phyloP scores from a whole-genome alignment of 92 coral and sea anemone species.

The Palythoa caribaeorum region DNA sequence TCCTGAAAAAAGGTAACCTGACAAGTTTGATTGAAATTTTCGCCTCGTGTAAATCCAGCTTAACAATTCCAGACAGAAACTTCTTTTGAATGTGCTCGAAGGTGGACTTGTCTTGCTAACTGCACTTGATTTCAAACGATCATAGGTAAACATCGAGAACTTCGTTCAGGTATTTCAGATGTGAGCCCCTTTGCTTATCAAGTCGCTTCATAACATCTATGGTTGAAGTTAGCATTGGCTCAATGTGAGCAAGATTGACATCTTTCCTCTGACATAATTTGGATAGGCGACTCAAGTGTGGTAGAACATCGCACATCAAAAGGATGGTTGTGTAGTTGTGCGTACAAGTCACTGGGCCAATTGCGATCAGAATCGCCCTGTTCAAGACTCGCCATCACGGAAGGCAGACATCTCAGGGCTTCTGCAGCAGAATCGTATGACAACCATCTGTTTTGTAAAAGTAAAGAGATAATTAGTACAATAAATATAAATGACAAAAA shows the following conservation, averaged over 20 bases:
- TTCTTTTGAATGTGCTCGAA: background rate
- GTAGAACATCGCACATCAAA: slow-evolving; percentile 18
- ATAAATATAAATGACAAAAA: background rate
- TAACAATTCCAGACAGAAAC: slow-evolving; percentile 32
- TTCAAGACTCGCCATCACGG: slow-evolving; percentile 13
- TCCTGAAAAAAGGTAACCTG: too few relatives aligned
- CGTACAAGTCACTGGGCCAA: background rate
- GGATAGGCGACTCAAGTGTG: background rate
- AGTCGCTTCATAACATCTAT: too few relatives aligned
- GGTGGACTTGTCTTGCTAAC: slow-evolving; percentile 31
- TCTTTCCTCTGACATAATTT: too few relatives aligned
- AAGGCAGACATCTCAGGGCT: slow-evolving; percentile 16
- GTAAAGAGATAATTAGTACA: background rate
- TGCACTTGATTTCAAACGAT: slow-evolving; percentile 14
- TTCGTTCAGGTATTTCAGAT: background rate
- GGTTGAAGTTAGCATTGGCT: background rate
- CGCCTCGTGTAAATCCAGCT: too few relatives aligned
- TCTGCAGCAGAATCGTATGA: slow-evolving; percentile 27
- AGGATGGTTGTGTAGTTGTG: background rate
- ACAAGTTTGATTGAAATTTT: too few relatives aligned
- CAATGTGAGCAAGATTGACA: too few relatives aligned
- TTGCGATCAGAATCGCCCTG: background rate
- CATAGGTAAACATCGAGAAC: background rate
- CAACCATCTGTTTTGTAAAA: slow-evolving; percentile 1
- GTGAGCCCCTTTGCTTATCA: too few relatives aligned